Percentiles rank a stretch among this genome's conserved stretches.
phyloP scores from a whole-genome alignment of 2,888 invertebrate species.

The Scaptomyza reducta region DNA sequence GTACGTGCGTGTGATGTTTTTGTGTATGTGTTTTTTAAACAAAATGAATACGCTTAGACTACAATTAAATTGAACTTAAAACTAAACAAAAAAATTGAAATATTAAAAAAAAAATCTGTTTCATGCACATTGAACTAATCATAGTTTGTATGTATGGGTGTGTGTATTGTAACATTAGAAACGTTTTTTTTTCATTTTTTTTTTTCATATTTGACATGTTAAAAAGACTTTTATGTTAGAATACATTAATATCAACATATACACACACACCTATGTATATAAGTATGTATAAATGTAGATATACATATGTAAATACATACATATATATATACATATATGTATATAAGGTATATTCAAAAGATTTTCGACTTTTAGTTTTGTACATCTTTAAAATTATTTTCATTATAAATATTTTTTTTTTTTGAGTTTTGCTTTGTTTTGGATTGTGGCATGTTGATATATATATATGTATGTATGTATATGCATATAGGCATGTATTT shows the following conservation, averaged over 20 bases:
- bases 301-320: conserved; percentile 1
- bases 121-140: conserved; percentile 57
- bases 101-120: conserved; percentile 30
- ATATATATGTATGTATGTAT: conserved; percentile 6
- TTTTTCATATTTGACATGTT: conserved; percentile 31
- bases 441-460: conserved; percentile 59
- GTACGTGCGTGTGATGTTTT: conserved; percentile 12
- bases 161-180: conserved; percentile 45
- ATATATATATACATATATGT: conserved; percentile 9
- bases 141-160: conserved; percentile 14
- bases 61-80: conserved; percentile 75
- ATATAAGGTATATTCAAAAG: conserved; percentile 31
- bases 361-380: conserved; percentile 50
- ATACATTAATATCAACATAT: conserved; percentile 42
- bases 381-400: conserved; percentile 65
- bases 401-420: conserved; percentile 53
- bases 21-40: conserved; percentile 67
- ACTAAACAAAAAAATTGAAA: conserved; percentile 66
- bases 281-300: not conserved
- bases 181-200: conserved; percentile 24
- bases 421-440: conserved; percentile 50
- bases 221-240: conserved; percentile 42
- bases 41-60: conserved; percentile 64
- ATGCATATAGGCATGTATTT: conserved; percentile 10
- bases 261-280: conserved; percentile 19